phyloP scores from a whole-genome alignment of 2,797 vertebrate species.

The Falco columbarius region DNA sequence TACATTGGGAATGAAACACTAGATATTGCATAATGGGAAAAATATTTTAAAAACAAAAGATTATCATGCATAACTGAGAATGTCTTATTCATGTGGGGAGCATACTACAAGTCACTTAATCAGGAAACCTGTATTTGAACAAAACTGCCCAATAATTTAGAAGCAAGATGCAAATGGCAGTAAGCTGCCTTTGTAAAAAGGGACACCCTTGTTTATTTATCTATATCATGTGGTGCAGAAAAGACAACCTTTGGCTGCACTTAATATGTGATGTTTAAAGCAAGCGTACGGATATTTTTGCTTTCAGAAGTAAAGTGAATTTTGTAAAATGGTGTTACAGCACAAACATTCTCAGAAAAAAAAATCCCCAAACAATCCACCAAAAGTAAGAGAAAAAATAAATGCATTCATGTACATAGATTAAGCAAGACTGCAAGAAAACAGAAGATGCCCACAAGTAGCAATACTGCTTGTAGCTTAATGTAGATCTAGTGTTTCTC shows the following conservation, averaged over 20 bases:
- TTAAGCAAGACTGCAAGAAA: not conserved
- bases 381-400: not conserved
- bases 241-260: not conserved
- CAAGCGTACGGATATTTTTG: not conserved
- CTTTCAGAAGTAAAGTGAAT: not conserved
- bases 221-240: not conserved
- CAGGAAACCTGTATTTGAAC: constrained; percentile 8
- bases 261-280: not conserved
- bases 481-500: constrained; percentile 8
- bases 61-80: not conserved
- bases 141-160: not conserved
- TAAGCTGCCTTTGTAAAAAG: not conserved
- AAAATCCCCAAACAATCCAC: not conserved
- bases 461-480: constrained; percentile 8
- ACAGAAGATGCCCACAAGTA: not conserved
- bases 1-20: not conserved
- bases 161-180: not conserved
- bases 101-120: not conserved
- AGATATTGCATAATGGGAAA: not conserved
- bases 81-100: not conserved
- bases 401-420: not conserved
- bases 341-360: not conserved
- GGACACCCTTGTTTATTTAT: not conserved
- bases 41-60: not conserved
- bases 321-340: not conserved